Percentiles rank a stretch among this genome's conserved stretches.
Conservation (phyloP, 2,888 invertebrate species). For the Scaptomyza flava region DNA sequence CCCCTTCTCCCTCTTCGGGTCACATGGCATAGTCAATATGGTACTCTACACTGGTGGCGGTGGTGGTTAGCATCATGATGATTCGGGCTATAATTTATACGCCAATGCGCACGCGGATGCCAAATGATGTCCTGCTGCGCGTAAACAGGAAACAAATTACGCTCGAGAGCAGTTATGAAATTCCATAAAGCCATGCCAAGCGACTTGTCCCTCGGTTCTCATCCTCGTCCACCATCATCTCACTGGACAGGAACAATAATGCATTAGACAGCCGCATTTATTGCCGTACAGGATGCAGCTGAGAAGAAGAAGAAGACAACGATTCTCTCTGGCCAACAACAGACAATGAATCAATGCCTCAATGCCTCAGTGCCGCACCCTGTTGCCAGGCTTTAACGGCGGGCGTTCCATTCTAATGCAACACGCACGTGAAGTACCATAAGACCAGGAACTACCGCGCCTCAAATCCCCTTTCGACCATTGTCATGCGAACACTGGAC, state of each 20-base stretch:
- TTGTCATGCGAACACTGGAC: conserved; percentile 69
- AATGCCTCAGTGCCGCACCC: conserved; percentile 27
- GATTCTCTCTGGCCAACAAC: conserved; percentile 31
- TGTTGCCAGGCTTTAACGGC: conserved; percentile 45
- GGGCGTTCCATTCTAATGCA: conserved; percentile 50
- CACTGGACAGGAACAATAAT: conserved; percentile 75
- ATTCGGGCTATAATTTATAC: conserved; percentile 77
- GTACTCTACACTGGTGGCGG: conserved; percentile 12
- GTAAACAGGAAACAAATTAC: conserved; percentile 83
- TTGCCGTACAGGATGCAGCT: conserved; percentile 52
- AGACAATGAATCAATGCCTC: conserved; percentile 44
- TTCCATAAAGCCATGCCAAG: conserved; percentile 65
- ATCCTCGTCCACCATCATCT: conserved; percentile 33
- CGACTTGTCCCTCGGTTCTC: conserved; percentile 25
- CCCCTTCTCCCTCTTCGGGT: conserved; percentile 28
- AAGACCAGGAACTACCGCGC: conserved; percentile 38
- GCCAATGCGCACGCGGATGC: conserved; percentile 72
- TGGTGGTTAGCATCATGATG: conserved; percentile 56
- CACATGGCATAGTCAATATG: conserved; percentile 42
- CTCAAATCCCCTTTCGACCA: conserved; percentile 55
- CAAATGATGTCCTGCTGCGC: conserved; percentile 77
- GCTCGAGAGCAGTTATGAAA: conserved; percentile 78
- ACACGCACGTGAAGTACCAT: conserved; percentile 53
- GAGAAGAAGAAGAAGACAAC: conserved; percentile 17
- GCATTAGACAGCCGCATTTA: conserved; percentile 67